A percentile compares a stretch with the other conserved stretches of the same genome.
Conservation (phyloP, 2,888 invertebrate genomes). For the Ommatoiulus sabulosus region DNA sequence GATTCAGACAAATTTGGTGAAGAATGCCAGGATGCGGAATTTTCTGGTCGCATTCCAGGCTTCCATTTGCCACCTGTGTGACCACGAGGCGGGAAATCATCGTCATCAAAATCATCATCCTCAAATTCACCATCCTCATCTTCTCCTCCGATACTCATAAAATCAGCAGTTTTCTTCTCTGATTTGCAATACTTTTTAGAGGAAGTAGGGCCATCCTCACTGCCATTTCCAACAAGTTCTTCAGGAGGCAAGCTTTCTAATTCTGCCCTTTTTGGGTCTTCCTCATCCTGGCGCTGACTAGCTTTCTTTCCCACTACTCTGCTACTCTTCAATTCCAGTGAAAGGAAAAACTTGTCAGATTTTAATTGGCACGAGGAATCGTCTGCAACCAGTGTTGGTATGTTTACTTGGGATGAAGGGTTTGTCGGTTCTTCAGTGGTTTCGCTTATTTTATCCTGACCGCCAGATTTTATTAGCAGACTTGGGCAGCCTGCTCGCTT, state of each 20-base stretch:
- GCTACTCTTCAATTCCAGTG: conserved; percentile 50
- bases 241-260: background rate
- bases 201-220: background rate
- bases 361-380: background rate
- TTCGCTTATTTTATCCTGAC: background rate
- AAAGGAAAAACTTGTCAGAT: conserved; percentile 53
- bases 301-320: background rate
- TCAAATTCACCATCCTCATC: conserved; percentile 28
- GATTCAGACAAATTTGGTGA: background rate
- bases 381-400: background rate
- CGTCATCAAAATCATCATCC: conserved; percentile 55
- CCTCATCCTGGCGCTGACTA: background rate
- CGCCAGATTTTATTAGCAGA: background rate
- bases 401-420: background rate
- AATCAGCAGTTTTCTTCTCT: background rate
- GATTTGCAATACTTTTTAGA: background rate
- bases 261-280: background rate
- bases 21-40: background rate
- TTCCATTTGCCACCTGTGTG: conserved; percentile 67
- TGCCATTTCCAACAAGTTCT: background rate
- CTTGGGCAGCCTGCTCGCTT: conserved; percentile 77
- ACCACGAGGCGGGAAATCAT: conserved; percentile 63
- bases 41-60: conserved; percentile 61
- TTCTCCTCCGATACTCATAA: background rate
- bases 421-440: background rate